phyloP scores from a whole-genome alignment of 2,888 invertebrate species.

The Aquatica leii region DNA sequence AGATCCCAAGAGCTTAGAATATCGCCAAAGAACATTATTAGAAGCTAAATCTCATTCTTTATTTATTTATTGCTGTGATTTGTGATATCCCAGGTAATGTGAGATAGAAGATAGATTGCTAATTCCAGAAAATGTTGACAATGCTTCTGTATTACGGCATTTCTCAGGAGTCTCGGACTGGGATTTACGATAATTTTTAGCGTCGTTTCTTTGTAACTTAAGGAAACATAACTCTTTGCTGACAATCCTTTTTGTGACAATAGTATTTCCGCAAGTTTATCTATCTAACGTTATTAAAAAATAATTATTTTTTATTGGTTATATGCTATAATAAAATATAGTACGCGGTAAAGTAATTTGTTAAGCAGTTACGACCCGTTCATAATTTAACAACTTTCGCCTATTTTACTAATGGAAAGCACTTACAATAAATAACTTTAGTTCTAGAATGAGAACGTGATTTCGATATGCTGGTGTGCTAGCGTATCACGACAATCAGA shows the following conservation, averaged over 20 bases:
- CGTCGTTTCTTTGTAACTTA: constrained; percentile 1
- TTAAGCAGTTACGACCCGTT: constrained; percentile 1
- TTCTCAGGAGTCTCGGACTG: constrained; percentile 1
- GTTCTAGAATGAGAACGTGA: constrained; percentile 18
- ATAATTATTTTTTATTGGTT: neutral
- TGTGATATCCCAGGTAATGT: constrained; percentile 38
- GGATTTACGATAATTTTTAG: constrained; percentile 13
- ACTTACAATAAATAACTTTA: constrained; percentile 21
- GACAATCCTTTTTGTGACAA: neutral
- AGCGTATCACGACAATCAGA: constrained; percentile 34
- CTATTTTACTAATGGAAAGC: constrained; percentile 16
- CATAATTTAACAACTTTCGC: constrained; percentile 18
- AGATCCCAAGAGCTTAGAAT: constrained; percentile 53
- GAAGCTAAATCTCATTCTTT: constrained; percentile 54
- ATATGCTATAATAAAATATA: constrained; percentile 5
- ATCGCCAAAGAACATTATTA: constrained; percentile 57
- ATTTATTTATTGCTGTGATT: constrained; percentile 52
- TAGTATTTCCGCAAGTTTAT: neutral
- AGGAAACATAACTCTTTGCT: neutral
- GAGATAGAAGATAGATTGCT: constrained; percentile 16
- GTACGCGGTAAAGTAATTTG: neutral
- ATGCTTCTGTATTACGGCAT: neutral
- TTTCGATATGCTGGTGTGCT: constrained; percentile 29
- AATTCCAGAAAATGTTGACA: constrained; percentile 18
- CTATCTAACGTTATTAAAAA: neutral